A percentile compares a stretch with the other conserved stretches of the same genome.
phyloP scores from a whole-genome alignment of 2,113 vertebrate species.

The Miniopterus natalensis region DNA sequence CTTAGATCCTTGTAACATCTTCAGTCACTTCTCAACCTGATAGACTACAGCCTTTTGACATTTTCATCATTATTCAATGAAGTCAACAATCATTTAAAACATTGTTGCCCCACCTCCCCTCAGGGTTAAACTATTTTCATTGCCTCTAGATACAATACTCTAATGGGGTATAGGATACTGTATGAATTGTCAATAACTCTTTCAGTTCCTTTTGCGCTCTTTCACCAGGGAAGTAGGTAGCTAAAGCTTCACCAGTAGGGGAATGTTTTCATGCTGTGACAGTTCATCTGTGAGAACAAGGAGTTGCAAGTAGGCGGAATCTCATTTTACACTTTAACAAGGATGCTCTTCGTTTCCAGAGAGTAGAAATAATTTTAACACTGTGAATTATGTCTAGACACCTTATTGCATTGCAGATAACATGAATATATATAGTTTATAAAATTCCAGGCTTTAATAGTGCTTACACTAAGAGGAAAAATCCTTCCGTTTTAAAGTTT shows the following conservation, averaged over 20 bases:
- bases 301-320: slow-evolving; percentile 77
- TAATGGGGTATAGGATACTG: slow-evolving; percentile 85
- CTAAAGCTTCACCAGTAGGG: slow-evolving; percentile 76
- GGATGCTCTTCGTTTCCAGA: slow-evolving; percentile 80
- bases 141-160: slow-evolving; percentile 65
- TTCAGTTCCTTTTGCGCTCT: slow-evolving; percentile 75
- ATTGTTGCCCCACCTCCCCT: slow-evolving; percentile 84
- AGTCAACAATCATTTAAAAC: slow-evolving; percentile 86
- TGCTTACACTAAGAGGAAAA: slow-evolving; percentile 1
- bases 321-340: slow-evolving; percentile 82
- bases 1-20: slow-evolving; percentile 88
- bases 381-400: slow-evolving; percentile 71
- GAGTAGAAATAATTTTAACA: slow-evolving; percentile 79
- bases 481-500: slow-evolving; percentile 45
- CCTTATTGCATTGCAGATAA: slow-evolving; percentile 77
- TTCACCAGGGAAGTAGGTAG: slow-evolving; percentile 82
- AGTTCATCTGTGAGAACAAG: slow-evolving; percentile 85
- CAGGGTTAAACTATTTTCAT: slow-evolving; percentile 82
- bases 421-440: slow-evolving; percentile 66
- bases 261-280: slow-evolving; percentile 86
- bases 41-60: slow-evolving; percentile 83
- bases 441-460: slow-evolving; percentile 49
- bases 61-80: slow-evolving; percentile 82
- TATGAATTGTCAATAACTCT: slow-evolving; percentile 82
- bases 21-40: slow-evolving; percentile 84